A percentile compares a stretch with the other conserved stretches of the same genome.
Conservation (phyloP, 1,140 invertebrate species). For the Macrocentrus cingulum region DNA sequence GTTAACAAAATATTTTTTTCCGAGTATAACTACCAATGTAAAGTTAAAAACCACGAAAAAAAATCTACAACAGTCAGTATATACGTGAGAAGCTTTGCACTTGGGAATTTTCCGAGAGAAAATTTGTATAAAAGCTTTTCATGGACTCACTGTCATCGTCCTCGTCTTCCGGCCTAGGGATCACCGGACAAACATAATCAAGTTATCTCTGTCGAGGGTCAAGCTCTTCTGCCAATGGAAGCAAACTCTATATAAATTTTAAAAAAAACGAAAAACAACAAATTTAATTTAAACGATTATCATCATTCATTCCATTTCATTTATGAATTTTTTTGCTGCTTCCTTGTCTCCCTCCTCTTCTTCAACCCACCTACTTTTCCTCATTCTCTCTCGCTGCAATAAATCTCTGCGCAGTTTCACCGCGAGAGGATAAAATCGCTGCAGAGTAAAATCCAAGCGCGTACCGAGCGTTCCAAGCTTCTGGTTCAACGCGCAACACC, state of each 20-base stretch:
- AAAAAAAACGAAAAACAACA: slow-evolving; percentile 24
- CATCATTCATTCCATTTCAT: slow-evolving; percentile 59
- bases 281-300: slow-evolving; percentile 27
- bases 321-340: slow-evolving; percentile 67
- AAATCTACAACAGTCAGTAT: too few species aligned
- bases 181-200: slow-evolving; percentile 43
- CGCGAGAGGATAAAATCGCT: slow-evolving; percentile 81
- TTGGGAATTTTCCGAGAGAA: too few species aligned
- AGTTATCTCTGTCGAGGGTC: slow-evolving; percentile 37
- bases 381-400: slow-evolving; percentile 32
- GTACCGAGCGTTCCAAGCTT: slow-evolving; percentile 83
- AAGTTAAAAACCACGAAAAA: too few species aligned
- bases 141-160: slow-evolving; percentile 20
- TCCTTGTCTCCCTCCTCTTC: slow-evolving; percentile 44
- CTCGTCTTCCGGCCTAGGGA: slow-evolving; percentile 23
- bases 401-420: slow-evolving; percentile 53
- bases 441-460: slow-evolving; percentile 84
- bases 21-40: too few species aligned
- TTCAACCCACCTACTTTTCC: slow-evolving; percentile 23
- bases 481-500: slow-evolving; percentile 82
- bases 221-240: too few species aligned
- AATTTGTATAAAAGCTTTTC: slow-evolving; percentile 3
- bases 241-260: slow-evolving; percentile 15
- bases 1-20: slow-evolving; percentile 37
- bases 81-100: too few species aligned